Percentiles rank a stretch among this genome's conserved stretches.
Conservation (phyloP, 1,140 invertebrate species). For the Tetranychus cinnabarinus region DNA sequence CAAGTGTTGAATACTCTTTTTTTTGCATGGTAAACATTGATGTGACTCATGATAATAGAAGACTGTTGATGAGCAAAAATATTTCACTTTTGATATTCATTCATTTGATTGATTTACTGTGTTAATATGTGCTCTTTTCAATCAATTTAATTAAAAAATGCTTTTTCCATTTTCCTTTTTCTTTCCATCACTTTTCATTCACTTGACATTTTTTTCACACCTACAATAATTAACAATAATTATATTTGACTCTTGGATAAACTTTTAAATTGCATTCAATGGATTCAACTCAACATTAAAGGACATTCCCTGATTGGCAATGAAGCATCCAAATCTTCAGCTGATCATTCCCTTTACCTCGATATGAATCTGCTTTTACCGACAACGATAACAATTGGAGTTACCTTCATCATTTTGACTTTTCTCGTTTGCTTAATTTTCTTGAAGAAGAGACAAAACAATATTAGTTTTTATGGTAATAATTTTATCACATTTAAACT, state of each 20-base stretch:
- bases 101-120: too few relatives aligned
- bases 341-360: not conserved
- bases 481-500: not conserved
- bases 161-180: not conserved
- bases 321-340: not conserved
- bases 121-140: too few relatives aligned
- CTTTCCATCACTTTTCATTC: not conserved
- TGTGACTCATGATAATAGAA: too few relatives aligned
- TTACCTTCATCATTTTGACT: not conserved
- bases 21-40: too few relatives aligned
- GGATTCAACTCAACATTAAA: too few relatives aligned
- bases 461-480: not conserved
- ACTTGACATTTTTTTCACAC: not conserved
- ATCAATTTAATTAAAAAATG: not conserved
- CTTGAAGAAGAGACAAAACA: not conserved
- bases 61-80: too few relatives aligned
- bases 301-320: not conserved
- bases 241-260: too few relatives aligned
- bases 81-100: too few relatives aligned
- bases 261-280: too few relatives aligned
- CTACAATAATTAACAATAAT: too few relatives aligned
- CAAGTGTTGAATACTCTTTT: too few relatives aligned
- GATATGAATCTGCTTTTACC: not conserved
- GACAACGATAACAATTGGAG: not conserved
- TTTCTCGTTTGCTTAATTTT: not conserved